Percentiles rank a stretch among this genome's conserved stretches.
Evolutionary conservation across 2,113 vertebrate species (phyloP).

Genomic region (Phycodurus eques): DNA sequence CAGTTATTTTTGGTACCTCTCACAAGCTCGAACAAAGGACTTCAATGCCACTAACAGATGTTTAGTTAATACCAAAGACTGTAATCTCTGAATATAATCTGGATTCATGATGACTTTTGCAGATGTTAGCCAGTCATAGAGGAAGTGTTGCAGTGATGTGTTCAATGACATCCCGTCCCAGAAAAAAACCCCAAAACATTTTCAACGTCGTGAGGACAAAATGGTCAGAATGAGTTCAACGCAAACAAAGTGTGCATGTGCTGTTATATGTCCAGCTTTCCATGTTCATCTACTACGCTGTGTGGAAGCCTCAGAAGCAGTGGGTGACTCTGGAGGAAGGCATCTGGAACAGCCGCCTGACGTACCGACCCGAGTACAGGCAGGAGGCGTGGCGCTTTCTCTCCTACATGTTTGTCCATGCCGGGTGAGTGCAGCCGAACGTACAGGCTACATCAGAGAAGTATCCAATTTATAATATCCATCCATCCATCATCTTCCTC

Average conservation of each 20-base stretch:
- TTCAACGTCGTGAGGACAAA: neutral
- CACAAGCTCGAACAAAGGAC: neutral
- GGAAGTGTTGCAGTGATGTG: neutral
- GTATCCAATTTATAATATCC: no score
- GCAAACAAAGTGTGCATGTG: no score
- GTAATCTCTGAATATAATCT: neutral
- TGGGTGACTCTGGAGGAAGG: slow-evolving; percentile 81
- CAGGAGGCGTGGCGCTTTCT: slow-evolving; percentile 86
- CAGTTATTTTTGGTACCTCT: neutral
- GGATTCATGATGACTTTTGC: neutral
- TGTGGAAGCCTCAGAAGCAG: slow-evolving; percentile 87
- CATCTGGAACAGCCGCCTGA: slow-evolving; percentile 81
- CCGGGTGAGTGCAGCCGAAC: slow-evolving; percentile 76
- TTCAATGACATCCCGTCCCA: neutral
- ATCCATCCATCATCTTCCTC: no score
- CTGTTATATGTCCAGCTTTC: slow-evolving; percentile 68
- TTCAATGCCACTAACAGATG: neutral
- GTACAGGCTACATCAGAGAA: neutral
- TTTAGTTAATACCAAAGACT: neutral
- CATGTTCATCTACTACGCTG: slow-evolving; percentile 88
- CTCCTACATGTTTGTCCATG: slow-evolving; percentile 93
- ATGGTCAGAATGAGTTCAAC: neutral
- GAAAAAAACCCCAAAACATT: neutral
- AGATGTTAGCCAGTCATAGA: neutral
- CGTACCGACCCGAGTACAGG: slow-evolving; percentile 73